These are phyloP conservation scores for Trachelus tabidus DNA, from an alignment of 2,888 invertebrate genomes.

Conservation along the genomic window DNA sequence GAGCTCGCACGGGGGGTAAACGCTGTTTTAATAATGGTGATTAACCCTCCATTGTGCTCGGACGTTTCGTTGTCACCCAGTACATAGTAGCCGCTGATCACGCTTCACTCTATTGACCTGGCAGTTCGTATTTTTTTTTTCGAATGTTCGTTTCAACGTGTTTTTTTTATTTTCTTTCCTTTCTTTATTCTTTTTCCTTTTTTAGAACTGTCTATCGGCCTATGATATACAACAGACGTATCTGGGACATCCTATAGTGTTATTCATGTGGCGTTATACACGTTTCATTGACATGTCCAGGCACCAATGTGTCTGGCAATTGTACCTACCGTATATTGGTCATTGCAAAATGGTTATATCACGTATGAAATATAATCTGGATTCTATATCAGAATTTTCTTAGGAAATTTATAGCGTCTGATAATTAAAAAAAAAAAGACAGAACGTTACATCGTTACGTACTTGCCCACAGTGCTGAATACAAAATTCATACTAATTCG, in stretches of 20 bases:
- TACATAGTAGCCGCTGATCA: conserved; percentile 4
- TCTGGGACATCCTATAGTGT: background rate
- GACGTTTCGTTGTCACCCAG: conserved; percentile 5
- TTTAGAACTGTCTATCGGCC: background rate
- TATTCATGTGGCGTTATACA: background rate
- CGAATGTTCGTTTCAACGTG: background rate
- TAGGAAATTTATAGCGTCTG: background rate
- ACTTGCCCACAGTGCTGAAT: background rate
- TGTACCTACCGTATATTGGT: background rate
- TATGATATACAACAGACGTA: background rate
- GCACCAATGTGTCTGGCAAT: background rate
- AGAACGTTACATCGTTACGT: background rate
- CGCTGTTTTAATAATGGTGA: conserved; percentile 48
- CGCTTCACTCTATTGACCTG: background rate
- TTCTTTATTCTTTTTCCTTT: background rate
- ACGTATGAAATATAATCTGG: background rate
- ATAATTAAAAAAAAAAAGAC: background rate
- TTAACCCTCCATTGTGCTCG: conserved; percentile 47
- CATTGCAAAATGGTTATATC: background rate
- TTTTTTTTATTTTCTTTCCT: background rate
- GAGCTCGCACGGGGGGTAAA: conserved; percentile 43
- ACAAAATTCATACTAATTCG: background rate
- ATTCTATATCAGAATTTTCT: background rate
- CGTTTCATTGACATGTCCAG: background rate
- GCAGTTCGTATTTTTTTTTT: background rate